Base-by-base conservation (phyloP, 2,888 invertebrate genomes). In the Pyrochroa serraticornis region DNA sequence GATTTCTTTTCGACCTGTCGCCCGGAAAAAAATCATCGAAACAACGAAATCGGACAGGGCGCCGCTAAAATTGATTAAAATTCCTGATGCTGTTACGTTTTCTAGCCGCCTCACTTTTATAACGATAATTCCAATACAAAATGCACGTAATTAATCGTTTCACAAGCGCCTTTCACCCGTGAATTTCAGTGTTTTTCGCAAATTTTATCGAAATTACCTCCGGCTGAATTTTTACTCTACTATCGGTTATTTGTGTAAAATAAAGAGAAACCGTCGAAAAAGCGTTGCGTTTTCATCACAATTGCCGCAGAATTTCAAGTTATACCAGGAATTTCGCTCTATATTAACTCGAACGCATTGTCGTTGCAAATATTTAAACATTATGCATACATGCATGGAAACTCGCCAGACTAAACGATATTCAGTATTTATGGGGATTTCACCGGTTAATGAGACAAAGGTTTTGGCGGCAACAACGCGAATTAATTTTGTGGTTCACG, bases 361-460 rank as follows among this genome's bases (percentile, higher is more conserved):
- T 35, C 47, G 55, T 48, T 37, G 38, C 31, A 49, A 39, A 49
- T 58, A 58, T 53, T 54, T 58, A 44, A 53, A 42, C 48, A 48
- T 46, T 51, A 47, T 37, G 46, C 44, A 58, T 54, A 58, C 46
- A 43, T 52, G 52, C 51, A 54, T 53, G 54, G 45, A 44, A 48
- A 54, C 50, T 45, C 45, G 45, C 47, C 53, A 54, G 46, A 12
- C 45, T 50, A 41, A 59, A 50, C 50, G 42, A 59, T 59, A 59
- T 59, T 59, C 49, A 59, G 54, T 49, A 54, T 54, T 59, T 59
- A 59, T 59, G 54, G 36, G n/a, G 44, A 35, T 42, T 59, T 54
- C 54, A 35, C 9, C 33, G 41, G 22, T 45, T 45, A 58, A 58
- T 58, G 54, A 50, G 59, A 55, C 50, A 50, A 46, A 54, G 31